Conservation (phyloP, 2,797 vertebrate species). For the Myiotriccus ornatus region DNA sequence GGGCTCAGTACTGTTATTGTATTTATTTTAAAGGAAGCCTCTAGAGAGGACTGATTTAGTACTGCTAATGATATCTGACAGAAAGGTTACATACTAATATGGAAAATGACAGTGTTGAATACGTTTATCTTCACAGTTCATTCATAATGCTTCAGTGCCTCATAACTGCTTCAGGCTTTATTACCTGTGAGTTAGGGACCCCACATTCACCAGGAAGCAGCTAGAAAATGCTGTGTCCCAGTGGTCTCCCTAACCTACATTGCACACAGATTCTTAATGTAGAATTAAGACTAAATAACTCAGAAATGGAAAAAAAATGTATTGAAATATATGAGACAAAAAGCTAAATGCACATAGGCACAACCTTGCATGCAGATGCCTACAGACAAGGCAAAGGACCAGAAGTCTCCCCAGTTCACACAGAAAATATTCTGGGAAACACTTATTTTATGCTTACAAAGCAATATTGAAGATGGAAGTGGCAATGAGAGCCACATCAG, state of each 20-base stretch:
- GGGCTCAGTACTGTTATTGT: background rate
- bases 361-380: too few species aligned
- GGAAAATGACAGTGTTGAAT: background rate
- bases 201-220: background rate
- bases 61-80: background rate
- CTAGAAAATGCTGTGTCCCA: background rate
- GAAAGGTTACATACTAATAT: background rate
- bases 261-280: background rate
- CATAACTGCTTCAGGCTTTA: background rate
- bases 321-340: background rate
- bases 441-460: background rate
- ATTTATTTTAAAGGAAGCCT: slow-evolving; percentile 2
- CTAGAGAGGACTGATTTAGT: background rate
- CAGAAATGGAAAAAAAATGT: background rate
- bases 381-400: background rate
- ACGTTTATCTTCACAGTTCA: background rate
- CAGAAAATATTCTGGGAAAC: background rate
- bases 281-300: background rate
- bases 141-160: background rate
- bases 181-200: background rate
- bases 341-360: background rate
- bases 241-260: background rate
- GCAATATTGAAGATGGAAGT: background rate
- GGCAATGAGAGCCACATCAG: background rate
- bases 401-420: background rate